Conservation (phyloP, 2,797 vertebrate genomes). For the Euthynnus affinis region DNA sequence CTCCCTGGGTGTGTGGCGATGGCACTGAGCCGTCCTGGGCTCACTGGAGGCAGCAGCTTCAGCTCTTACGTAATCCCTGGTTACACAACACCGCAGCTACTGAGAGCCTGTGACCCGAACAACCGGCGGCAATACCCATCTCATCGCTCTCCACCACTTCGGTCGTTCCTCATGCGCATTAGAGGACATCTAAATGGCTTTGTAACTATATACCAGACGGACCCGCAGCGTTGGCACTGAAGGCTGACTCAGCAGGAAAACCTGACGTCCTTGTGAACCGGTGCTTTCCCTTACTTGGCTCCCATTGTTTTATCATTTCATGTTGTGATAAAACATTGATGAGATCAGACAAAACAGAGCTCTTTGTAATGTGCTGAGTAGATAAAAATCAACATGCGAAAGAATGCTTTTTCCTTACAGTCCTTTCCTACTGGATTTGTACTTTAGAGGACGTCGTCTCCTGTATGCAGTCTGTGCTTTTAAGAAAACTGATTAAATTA, state of each 20-base stretch:
- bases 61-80: constrained; percentile 73
- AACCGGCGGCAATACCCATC: constrained; percentile 44
- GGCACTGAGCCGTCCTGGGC: constrained; percentile 53
- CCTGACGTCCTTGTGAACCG: constrained; percentile 21
- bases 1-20: constrained; percentile 45
- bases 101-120: constrained; percentile 50
- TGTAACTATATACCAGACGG: constrained; percentile 19
- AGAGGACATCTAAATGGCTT: constrained; percentile 36
- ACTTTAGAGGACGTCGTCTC: not conserved
- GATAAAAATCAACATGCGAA: not conserved
- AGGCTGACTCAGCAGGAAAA: constrained; percentile 57
- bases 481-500: constrained; percentile 6
- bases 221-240: not conserved
- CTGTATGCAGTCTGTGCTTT: not conserved
- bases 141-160: constrained; percentile 32
- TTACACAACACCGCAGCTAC: constrained; percentile 75
- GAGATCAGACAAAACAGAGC: constrained; percentile 14
- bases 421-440: not conserved
- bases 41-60: constrained; percentile 48
- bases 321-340: constrained; percentile 29
- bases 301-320: constrained; percentile 38
- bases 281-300: constrained; percentile 14
- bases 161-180: constrained; percentile 9
- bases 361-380: not conserved
- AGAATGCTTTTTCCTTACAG: not conserved